A percentile compares a stretch with the other conserved stretches of the same genome.
phyloP scores from a whole-genome alignment of 2,888 invertebrate species.

The Pachydiplax longipennis region DNA sequence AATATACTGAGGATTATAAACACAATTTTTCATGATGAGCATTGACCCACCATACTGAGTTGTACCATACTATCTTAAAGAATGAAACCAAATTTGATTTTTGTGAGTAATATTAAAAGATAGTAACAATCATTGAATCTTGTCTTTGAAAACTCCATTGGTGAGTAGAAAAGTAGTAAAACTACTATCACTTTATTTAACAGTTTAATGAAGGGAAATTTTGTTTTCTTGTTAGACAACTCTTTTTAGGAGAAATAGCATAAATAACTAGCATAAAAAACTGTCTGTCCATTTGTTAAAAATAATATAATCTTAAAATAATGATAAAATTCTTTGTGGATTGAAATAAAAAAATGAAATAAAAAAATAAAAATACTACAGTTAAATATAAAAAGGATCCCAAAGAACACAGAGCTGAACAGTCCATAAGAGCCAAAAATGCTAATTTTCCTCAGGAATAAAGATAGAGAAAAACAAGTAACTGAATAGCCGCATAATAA shows the following conservation, averaged over 20 bases:
- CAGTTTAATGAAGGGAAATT: too few species aligned
- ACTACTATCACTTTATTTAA: too few species aligned
- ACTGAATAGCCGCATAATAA: too few species aligned
- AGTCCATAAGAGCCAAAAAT: background rate
- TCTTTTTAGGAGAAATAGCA: background rate
- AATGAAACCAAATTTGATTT: too few species aligned
- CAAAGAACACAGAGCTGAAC: background rate
- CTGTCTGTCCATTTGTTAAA: background rate
- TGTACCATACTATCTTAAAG: too few species aligned
- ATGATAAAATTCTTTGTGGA: background rate
- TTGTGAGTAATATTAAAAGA: too few species aligned
- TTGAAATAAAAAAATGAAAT: constrained; percentile 10
- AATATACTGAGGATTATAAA: background rate
- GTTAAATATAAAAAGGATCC: background rate
- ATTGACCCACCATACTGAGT: too few species aligned
- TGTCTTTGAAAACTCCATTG: too few species aligned
- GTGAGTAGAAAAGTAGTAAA: too few species aligned
- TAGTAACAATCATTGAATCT: too few species aligned
- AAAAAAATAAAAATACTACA: background rate
- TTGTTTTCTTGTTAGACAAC: too few species aligned
- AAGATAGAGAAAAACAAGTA: background rate
- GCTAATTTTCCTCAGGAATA: background rate
- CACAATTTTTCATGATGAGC: background rate
- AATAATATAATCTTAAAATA: background rate
- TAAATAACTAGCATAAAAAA: background rate